Percentiles rank a stretch among this genome's conserved stretches.
Conservation (phyloP, 2,113 vertebrate genomes). For the Catagonus wagneri region DNA sequence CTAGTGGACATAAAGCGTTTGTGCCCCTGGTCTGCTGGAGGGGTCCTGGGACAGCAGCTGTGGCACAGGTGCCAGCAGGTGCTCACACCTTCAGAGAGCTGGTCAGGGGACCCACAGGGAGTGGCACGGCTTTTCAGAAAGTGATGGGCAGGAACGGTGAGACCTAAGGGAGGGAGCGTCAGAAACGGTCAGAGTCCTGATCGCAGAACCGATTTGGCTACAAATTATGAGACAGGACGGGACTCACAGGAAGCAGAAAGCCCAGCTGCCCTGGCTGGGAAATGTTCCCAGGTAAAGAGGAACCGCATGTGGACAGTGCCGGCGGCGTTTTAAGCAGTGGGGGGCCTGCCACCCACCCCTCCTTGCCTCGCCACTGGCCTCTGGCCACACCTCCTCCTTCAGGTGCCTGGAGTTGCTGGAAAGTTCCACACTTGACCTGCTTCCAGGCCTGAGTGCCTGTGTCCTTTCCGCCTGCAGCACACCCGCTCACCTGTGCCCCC, state of each 20-base stretch:
- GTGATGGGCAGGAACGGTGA: not conserved
- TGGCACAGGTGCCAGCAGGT: not conserved
- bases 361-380: fast-evolving
- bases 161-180: not conserved
- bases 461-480: not conserved
- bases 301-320: fast-evolving
- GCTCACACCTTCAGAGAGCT: not conserved
- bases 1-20: fast-evolving
- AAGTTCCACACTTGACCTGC: not conserved
- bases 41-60: not conserved
- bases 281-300: not conserved
- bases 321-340: fast-evolving
- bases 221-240: not conserved
- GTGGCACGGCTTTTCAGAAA: not conserved
- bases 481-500: not conserved
- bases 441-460: not conserved
- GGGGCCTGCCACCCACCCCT: fast-evolving
- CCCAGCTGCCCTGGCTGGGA: fast-evolving
- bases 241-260: not conserved
- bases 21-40: not conserved
- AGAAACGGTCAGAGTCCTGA: not conserved
- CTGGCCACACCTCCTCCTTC: not conserved
- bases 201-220: fast-evolving
- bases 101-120: too few relatives aligned
- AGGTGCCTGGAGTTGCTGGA: not conserved